These are phyloP conservation scores for Schizopygopsis pylzovi DNA, from an alignment of 2,797 vertebrate species.

Conservation along the genomic window DNA sequence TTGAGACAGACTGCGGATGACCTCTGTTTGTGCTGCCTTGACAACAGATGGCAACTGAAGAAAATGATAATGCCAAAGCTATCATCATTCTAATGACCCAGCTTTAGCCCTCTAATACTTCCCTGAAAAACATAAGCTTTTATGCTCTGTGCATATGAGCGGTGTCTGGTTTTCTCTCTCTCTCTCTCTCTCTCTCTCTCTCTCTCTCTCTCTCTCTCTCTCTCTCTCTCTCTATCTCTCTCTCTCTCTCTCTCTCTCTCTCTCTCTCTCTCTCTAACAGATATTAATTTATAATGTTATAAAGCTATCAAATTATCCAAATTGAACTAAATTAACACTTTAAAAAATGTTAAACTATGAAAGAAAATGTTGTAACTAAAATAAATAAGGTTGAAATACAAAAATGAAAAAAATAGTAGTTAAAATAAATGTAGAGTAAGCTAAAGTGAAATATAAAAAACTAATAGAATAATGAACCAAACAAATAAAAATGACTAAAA, in stretches of 20 bases:
- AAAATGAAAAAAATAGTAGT: neutral
- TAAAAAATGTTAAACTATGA: too few species aligned
- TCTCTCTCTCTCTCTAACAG: too few species aligned
- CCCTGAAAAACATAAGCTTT: conserved; percentile 34
- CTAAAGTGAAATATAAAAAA: too few species aligned
- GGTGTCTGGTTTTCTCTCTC: neutral
- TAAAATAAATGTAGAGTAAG: too few species aligned
- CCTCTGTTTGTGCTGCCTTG: conserved; percentile 49
- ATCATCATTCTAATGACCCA: conserved; percentile 20
- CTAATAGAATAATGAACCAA: neutral
- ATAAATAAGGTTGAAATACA: neutral
- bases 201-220: too few species aligned
- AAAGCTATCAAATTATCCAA: too few species aligned
- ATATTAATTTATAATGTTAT: too few species aligned
- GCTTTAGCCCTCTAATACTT: conserved; percentile 32
- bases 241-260: too few species aligned
- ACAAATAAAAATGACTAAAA: neutral
- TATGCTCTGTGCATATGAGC: neutral
- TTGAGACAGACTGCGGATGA: conserved; percentile 27
- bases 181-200: too few species aligned
- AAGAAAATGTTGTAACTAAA: neutral
- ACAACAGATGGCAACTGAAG: conserved; percentile 42
- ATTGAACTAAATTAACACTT: too few species aligned
- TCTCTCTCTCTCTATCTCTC: too few species aligned
- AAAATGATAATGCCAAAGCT: conserved; percentile 32